These are phyloP conservation scores for Halictus ligatus DNA, from an alignment of 2,888 invertebrate species.

Conservation along the genomic window DNA sequence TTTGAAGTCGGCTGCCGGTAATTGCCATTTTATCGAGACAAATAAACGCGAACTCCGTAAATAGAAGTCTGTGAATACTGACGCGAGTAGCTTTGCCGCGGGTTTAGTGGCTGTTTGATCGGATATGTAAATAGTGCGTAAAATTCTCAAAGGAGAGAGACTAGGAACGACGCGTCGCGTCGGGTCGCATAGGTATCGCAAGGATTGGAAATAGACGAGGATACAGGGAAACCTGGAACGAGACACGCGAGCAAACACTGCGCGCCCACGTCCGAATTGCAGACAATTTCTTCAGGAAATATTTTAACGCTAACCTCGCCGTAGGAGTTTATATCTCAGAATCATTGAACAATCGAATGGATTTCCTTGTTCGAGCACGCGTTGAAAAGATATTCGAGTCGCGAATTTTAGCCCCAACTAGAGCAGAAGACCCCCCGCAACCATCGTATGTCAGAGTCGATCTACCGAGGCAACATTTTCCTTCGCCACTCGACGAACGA, in stretches of 20 bases:
- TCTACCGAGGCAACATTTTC: not conserved
- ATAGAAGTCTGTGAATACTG: constrained; percentile 28
- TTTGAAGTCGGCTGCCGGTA: constrained; percentile 40
- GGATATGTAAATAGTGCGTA: constrained; percentile 9
- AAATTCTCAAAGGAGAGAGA: constrained; percentile 9
- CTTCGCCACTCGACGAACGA: not conserved
- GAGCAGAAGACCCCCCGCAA: too few species aligned
- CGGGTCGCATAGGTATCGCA: not conserved
- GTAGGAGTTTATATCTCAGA: too few species aligned
- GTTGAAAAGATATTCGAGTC: too few species aligned
- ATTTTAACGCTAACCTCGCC: not conserved
- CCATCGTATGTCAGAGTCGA: too few species aligned
- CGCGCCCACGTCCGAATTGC: too few species aligned
- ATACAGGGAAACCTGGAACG: not conserved
- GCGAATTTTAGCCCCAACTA: too few species aligned
- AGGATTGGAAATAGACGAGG: constrained; percentile 2
- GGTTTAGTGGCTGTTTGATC: constrained; percentile 17
- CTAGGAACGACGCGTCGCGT: not conserved
- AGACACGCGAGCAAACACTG: not conserved
- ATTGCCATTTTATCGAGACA: constrained; percentile 44
- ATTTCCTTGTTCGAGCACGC: too few species aligned
- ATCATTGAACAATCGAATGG: too few species aligned
- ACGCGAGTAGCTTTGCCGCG: not conserved
- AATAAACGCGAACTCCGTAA: constrained; percentile 34
- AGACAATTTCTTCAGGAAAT: not conserved